phyloP scores from a whole-genome alignment of 2,113 vertebrate species.

The Thunnus maccoyii region DNA sequence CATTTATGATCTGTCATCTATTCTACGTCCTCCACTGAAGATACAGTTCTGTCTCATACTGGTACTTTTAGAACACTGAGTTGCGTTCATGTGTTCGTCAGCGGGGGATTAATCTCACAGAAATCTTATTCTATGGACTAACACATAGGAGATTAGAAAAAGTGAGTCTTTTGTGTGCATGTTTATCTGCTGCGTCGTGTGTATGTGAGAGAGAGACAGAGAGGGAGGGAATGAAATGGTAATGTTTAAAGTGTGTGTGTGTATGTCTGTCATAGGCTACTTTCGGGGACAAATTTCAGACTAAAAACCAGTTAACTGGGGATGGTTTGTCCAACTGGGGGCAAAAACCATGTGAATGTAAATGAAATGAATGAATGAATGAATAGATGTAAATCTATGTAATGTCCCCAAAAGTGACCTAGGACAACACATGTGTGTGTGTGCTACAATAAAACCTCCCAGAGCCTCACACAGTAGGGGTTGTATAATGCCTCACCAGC shows the following conservation, averaged over 20 bases:
- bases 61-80: slow-evolving; percentile 21
- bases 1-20: slow-evolving; percentile 24
- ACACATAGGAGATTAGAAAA: slow-evolving; percentile 32
- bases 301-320: too few relatives aligned
- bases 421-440: slow-evolving; percentile 22
- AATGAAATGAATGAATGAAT: too few relatives aligned
- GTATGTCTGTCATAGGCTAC: slow-evolving; percentile 1
- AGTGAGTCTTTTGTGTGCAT: slow-evolving; percentile 18
- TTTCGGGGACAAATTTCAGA: too few relatives aligned
- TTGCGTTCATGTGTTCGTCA: slow-evolving; percentile 14
- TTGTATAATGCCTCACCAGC: slow-evolving; percentile 57
- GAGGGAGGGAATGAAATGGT: not conserved
- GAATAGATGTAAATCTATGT: too few relatives aligned
- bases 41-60: slow-evolving; percentile 5
- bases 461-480: slow-evolving; percentile 18
- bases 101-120: slow-evolving; percentile 44
- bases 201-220: not conserved
- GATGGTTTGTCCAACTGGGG: too few relatives aligned
- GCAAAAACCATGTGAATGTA: too few relatives aligned
- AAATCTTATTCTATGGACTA: slow-evolving; percentile 42
- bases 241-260: slow-evolving; percentile 25
- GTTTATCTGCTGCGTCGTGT: slow-evolving; percentile 11
- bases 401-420: too few relatives aligned
- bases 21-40: slow-evolving; percentile 12
- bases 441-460: slow-evolving; percentile 6